Evolutionary conservation across 1,140 invertebrate species (phyloP), one percentile per base, ranked within the genome.

Genomic region (Drosophila sulfurigaster): DNA sequence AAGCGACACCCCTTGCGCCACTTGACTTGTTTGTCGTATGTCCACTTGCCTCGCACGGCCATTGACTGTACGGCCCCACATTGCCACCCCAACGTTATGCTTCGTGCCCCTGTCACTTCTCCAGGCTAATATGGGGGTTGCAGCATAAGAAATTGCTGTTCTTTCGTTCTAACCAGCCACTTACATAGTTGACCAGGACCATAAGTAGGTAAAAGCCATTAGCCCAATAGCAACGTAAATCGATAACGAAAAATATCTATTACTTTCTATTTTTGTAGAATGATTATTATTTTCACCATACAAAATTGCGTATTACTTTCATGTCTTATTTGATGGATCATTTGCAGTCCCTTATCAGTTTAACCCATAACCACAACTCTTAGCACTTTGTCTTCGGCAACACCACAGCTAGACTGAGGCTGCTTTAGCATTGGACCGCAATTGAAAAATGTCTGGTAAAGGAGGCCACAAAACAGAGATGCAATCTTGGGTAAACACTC

Each of bases 41-140:
- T 30, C 30, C 43, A 32, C 15, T 35, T 59, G 15, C 54, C 11
- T 20, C 30, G 13, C 13, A 15, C 45, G 28, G 8, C 45, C 16
- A n/a, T 30, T 5, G 15, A 45, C n/a, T 51, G 32, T n/a, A n/a
- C n/a, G n/a, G 20, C 30, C 68, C 38, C 46, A 13, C 5, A 56
- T 51, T 66, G 66, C 45, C 52, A 65, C 65, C 43, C 72, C 52
- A 62, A 59, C 68, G 72, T 87, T 77, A 54, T 74, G 81, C 78
- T 71, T 76, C 71, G 76, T 82, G 80, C 71, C 76, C 76, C 74
- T 80, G 81, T 80, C 81, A 80, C 60, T 74, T 83, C 73, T 74
- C 63, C 48, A 46, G 52, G 58, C 76, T 71, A 85, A 85, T 74
- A 83, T 68, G 54, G 64, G 54, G 64, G 30, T 51, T 57, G 56